Percentiles rank a stretch among this genome's conserved stretches.
These are phyloP conservation scores for Parapsyche elsis DNA, from an alignment of 1,140 invertebrate species.

Conservation along the genomic window DNA sequence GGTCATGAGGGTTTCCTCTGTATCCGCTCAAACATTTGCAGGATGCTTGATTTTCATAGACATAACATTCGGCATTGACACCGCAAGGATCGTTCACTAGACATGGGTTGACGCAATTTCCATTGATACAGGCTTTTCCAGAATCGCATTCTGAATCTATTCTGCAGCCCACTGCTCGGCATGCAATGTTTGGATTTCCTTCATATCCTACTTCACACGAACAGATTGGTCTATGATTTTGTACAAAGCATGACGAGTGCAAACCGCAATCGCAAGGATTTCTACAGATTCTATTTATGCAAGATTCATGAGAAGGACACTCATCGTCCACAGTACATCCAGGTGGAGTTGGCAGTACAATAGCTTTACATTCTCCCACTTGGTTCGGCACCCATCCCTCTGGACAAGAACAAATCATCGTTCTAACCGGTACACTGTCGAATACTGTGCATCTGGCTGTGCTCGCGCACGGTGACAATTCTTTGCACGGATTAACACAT, in stretches of 20 bases:
- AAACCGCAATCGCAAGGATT: conserved; percentile 89
- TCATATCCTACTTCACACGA: conserved; percentile 84
- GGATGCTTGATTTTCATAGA: conserved; percentile 77
- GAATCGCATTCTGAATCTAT: conserved; percentile 82
- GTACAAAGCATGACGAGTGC: conserved; percentile 84
- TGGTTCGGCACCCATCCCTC: conserved; percentile 83
- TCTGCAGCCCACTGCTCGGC: conserved; percentile 81
- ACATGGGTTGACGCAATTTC: conserved; percentile 87
- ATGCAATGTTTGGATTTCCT: conserved; percentile 85
- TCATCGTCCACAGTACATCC: conserved; percentile 84
- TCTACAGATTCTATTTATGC: conserved; percentile 85
- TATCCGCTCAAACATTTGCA: conserved; percentile 85
- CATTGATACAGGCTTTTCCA: conserved; percentile 84
- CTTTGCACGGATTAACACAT: conserved; percentile 82
- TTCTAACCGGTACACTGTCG: conserved; percentile 83
- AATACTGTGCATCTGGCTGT: conserved; percentile 81
- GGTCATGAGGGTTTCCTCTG: conserved; percentile 81
- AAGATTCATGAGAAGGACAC: conserved; percentile 81
- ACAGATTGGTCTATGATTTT: conserved; percentile 87
- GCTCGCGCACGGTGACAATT: conserved; percentile 77
- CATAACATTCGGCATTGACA: conserved; percentile 84
- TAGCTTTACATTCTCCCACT: conserved; percentile 78
- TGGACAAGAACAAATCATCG: conserved; percentile 86
- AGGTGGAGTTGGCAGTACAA: conserved; percentile 73
- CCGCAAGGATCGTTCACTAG: conserved; percentile 83